phyloP scores from a whole-genome alignment of 2,888 invertebrate genomes.

The Melinaea marsaeus region DNA sequence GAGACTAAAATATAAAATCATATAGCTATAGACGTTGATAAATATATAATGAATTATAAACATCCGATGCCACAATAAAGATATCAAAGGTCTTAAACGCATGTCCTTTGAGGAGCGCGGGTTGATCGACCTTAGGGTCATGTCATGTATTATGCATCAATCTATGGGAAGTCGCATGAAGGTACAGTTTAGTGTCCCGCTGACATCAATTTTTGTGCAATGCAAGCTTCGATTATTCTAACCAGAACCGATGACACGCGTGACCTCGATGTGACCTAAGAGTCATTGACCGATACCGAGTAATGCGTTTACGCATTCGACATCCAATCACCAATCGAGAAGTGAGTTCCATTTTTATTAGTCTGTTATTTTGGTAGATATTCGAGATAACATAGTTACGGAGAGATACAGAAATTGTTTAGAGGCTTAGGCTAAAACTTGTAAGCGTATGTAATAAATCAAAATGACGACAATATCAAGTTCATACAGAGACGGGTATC shows the following conservation, averaged over 20 bases:
- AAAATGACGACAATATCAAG: not conserved
- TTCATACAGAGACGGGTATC: not conserved
- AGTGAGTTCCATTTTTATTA: not conserved
- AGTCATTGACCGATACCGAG: slow-evolving; percentile 50
- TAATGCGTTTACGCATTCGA: slow-evolving; percentile 15
- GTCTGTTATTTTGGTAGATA: not conserved
- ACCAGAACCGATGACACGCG: slow-evolving; percentile 44
- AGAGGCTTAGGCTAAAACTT: too few relatives aligned
- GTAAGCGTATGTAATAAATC: not conserved
- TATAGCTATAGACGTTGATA: not conserved
- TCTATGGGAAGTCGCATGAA: slow-evolving; percentile 29
- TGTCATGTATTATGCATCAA: slow-evolving; percentile 29
- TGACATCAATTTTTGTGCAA: slow-evolving; percentile 54
- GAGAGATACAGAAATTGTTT: too few relatives aligned
- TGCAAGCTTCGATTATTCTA: slow-evolving; percentile 55
- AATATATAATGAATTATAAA: not conserved
- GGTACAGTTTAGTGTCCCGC: slow-evolving; percentile 46
- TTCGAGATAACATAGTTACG: not conserved
- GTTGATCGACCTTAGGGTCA: slow-evolving; percentile 24
- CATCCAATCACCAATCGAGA: not conserved
- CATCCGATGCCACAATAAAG: not conserved
- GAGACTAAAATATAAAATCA: too few relatives aligned
- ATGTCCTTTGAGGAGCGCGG: slow-evolving; percentile 24
- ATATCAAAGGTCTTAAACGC: slow-evolving; percentile 5
- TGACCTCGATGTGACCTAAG: slow-evolving; percentile 57